Evolutionary conservation across 2,888 invertebrate genomes (phyloP), one percentile per base, ranked within the genome.

Genomic region (Drosophila leonis): DNA sequence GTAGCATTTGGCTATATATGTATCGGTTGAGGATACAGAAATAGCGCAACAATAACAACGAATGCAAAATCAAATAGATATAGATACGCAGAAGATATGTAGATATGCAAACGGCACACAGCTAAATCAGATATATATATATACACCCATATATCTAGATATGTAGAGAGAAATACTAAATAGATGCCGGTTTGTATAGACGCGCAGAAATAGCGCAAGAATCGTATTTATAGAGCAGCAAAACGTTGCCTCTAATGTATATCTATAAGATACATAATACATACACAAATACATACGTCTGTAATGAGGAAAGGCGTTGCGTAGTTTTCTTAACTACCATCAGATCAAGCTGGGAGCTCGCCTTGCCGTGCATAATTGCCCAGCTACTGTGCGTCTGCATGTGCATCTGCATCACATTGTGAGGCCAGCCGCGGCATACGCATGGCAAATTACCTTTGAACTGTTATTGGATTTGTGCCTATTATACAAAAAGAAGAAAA

Each of bases 41-140:
- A 82, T 86, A 87, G 79, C 66, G 72, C 44, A 65, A 61, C 41
- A 61, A 37, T 60, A 64, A 44, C 54, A 80, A 65, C 65, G 74
- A 83, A 83, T 87, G 82, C 84, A 75, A 83, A 81, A 84, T 81
- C 71, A 83, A 78, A 76, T 71, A 81, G 71, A 81, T 73, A 71
- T 51, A 69, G 67, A 65, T 59, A 63, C 46, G 59, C 52, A 65
- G 49, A 64, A 46, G 49, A 56, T 31, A 61, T 33, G 56, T 27
- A 48, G 52, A 57, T 31, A 65, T 27, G 52, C 57, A 24, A 39
- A 4, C 15, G 39, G 39, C 8, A 64, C 54, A 62, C 49, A 39
- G n/a, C 8, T 39, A 39, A 15, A 37, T 39, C 8, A 49, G 18
- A 54, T 39, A 42, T 29, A 56, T 39, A 65, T 31, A 48, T 48